A percentile compares a stretch with the other conserved stretches of the same genome.
Conservation (phyloP, 2,113 vertebrate species). For the Labrus mixtus region DNA sequence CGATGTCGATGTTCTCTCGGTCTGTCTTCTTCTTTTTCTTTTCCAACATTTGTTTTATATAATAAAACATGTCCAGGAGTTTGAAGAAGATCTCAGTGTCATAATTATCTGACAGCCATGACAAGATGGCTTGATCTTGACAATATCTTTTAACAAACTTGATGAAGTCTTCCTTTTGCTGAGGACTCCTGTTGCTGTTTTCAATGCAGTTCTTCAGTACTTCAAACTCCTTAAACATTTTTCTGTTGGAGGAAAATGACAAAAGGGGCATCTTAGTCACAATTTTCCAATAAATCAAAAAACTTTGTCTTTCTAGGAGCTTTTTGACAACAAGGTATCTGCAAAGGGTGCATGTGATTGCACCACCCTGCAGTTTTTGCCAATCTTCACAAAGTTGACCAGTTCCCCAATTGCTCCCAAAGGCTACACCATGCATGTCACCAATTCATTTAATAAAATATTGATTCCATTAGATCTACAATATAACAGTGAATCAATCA, state of each 20-base stretch:
- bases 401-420: too few species aligned
- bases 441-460: too few species aligned
- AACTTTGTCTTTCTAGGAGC: too few species aligned
- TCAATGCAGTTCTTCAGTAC: background rate
- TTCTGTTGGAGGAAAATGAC: background rate
- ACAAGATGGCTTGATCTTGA: background rate
- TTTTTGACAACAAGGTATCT: too few species aligned
- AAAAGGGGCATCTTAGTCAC: background rate
- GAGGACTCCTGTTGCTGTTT: background rate
- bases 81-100: background rate
- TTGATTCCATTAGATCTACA: too few species aligned
- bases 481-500: too few species aligned
- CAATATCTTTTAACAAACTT: background rate
- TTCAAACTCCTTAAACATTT: background rate
- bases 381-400: too few species aligned
- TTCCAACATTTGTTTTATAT: background rate
- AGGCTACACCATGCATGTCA: too few species aligned
- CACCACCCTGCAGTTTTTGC: too few species aligned
- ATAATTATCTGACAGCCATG: background rate
- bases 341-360: too few species aligned
- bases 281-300: too few species aligned
- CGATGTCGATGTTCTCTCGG: background rate
- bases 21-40: background rate
- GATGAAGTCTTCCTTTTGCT: background rate
- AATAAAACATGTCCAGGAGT: background rate